These are phyloP conservation scores for Drosophila subquinaria DNA, from an alignment of 2,888 invertebrate species.

Conservation along the genomic window DNA sequence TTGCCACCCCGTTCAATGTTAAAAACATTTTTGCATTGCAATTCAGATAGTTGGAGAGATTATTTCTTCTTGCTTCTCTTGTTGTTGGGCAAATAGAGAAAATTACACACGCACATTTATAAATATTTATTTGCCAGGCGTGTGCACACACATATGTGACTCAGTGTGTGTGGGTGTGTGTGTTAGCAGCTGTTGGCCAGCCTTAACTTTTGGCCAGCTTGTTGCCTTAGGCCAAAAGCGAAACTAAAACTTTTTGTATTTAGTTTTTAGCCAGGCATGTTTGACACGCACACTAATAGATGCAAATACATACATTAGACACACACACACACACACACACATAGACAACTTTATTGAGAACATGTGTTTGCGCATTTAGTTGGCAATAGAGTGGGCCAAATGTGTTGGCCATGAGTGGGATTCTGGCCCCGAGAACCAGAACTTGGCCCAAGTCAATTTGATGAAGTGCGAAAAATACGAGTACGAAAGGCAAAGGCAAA, in stretches of 20 bases:
- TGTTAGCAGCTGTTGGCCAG: constrained; percentile 48
- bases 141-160: background rate
- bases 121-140: constrained; percentile 54
- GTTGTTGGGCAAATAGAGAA: constrained; percentile 42
- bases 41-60: constrained; percentile 13
- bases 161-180: constrained; percentile 6
- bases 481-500: constrained; percentile 3
- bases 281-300: constrained; percentile 66
- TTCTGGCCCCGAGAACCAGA: background rate
- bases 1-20: background rate
- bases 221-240: constrained; percentile 50
- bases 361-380: constrained; percentile 77
- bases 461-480: constrained; percentile 61
- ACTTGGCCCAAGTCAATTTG: constrained; percentile 65
- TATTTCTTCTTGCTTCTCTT: constrained; percentile 1
- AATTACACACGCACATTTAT: constrained; percentile 51
- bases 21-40: constrained; percentile 40
- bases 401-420: background rate
- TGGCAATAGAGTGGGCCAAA: constrained; percentile 30
- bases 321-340: constrained; percentile 21
- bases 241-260: constrained; percentile 68
- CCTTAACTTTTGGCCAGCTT: constrained; percentile 54
- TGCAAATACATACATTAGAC: constrained; percentile 66
- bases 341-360: constrained; percentile 56
- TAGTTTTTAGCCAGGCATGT: constrained; percentile 53